Evolutionary conservation across 2,888 invertebrate species (phyloP).

Genomic region (Leptinotarsa haldemani): DNA sequence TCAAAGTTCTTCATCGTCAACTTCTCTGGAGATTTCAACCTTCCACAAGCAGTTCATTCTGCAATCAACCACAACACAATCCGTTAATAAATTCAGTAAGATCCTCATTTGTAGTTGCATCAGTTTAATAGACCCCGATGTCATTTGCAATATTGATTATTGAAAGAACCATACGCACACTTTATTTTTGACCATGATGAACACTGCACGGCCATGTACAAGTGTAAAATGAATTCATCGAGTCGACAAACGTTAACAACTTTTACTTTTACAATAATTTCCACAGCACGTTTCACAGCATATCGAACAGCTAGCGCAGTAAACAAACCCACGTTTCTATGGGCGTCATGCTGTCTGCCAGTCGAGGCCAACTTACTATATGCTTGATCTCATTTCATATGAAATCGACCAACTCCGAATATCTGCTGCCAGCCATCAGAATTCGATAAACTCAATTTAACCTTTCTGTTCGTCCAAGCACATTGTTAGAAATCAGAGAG

Average conservation of each 20-base stretch:
- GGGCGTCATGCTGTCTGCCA: conserved; percentile 27
- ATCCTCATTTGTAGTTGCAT: no score
- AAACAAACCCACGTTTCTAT: conserved; percentile 27
- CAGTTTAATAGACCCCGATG: no score
- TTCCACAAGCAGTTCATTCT: no score
- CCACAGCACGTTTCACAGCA: conserved; percentile 12
- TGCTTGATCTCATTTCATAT: conserved; percentile 13
- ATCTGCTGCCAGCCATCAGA: neutral
- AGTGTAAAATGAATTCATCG: neutral
- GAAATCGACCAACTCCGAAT: neutral
- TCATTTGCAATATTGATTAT: no score
- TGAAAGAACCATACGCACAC: neutral
- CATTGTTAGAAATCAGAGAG: no score
- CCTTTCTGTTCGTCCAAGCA: no score
- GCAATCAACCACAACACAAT: no score
- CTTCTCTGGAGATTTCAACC: no score
- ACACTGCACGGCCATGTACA: neutral
- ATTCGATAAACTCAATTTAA: neutral
- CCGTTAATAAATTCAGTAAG: no score
- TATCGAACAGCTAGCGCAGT: conserved; percentile 18
- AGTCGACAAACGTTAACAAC: conserved; percentile 10
- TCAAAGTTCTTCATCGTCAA: no score
- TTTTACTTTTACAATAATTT: conserved; percentile 25
- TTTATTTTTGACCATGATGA: neutral
- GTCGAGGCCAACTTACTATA: conserved; percentile 20